phyloP scores from a whole-genome alignment of 2,113 vertebrate species.

The Phasianus colchicus region DNA sequence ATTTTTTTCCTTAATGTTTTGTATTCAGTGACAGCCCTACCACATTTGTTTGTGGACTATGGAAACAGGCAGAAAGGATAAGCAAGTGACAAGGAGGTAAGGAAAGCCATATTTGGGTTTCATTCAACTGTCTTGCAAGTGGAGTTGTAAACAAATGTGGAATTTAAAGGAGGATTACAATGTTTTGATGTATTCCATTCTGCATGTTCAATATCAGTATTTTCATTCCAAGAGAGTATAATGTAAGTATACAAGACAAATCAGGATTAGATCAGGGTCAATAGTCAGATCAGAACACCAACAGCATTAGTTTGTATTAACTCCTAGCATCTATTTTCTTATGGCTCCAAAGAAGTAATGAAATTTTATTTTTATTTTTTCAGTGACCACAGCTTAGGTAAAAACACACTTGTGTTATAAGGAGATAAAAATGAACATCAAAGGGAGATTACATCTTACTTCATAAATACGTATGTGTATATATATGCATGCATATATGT shows the following conservation, averaged over 20 bases:
- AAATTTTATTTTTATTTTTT: background rate
- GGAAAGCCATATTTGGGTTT: background rate
- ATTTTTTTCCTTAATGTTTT: background rate
- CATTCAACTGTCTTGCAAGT: background rate
- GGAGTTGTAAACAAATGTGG: constrained; percentile 4
- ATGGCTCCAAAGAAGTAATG: background rate
- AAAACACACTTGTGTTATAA: background rate
- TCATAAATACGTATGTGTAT: rapidly evolving
- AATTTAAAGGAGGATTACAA: constrained; percentile 18
- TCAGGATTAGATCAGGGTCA: background rate
- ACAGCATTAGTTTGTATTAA: background rate
- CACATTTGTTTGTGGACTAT: background rate
- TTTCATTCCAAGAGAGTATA: background rate
- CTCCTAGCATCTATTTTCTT: background rate
- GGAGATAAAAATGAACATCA: background rate
- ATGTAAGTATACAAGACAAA: background rate
- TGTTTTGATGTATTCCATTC: background rate
- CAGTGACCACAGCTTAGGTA: background rate
- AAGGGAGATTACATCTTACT: background rate
- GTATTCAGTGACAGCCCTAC: background rate
- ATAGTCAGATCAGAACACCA: background rate
- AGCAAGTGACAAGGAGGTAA: background rate
- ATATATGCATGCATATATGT: rapidly evolving
- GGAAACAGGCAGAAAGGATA: background rate
- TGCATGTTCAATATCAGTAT: background rate